Conservation (phyloP, 2,888 invertebrate genomes). For the Pasiphila rectangulata region DNA sequence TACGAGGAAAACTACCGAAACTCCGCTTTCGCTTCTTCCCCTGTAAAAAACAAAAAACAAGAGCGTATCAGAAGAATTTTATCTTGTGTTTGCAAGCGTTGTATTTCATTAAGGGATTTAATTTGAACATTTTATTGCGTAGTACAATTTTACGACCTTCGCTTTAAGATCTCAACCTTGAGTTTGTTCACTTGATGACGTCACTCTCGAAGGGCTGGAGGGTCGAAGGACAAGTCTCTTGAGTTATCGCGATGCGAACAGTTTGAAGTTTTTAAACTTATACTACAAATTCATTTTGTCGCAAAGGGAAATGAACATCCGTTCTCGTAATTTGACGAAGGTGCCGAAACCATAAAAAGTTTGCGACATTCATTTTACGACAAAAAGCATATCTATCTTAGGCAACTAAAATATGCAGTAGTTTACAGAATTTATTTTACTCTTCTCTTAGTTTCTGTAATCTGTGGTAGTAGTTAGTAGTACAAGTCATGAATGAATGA, state of each 20-base stretch:
- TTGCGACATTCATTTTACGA: not conserved
- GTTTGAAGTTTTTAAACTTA: slow-evolving; percentile 17
- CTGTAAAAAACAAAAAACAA: slow-evolving; percentile 3
- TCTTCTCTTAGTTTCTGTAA: too few species aligned
- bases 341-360: slow-evolving; percentile 24
- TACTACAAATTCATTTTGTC: slow-evolving; percentile 17
- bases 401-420: too few species aligned
- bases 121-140: slow-evolving; percentile 22
- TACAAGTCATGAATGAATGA: too few species aligned
- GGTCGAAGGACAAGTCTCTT: slow-evolving; percentile 14
- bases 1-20: not conserved
- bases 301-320: slow-evolving; percentile 38
- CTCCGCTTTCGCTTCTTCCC: not conserved
- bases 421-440: too few species aligned
- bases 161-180: slow-evolving; percentile 22
- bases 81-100: slow-evolving; percentile 1
- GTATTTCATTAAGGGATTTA: slow-evolving; percentile 16
- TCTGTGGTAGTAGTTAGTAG: too few species aligned
- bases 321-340: slow-evolving; percentile 34
- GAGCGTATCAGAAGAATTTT: not conserved
- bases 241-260: slow-evolving; percentile 12
- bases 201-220: slow-evolving; percentile 12
- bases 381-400: too few species aligned
- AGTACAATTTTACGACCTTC: slow-evolving; percentile 19
- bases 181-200: slow-evolving; percentile 24